Conservation (phyloP, 2,888 invertebrate species). For the Biston betularia region DNA sequence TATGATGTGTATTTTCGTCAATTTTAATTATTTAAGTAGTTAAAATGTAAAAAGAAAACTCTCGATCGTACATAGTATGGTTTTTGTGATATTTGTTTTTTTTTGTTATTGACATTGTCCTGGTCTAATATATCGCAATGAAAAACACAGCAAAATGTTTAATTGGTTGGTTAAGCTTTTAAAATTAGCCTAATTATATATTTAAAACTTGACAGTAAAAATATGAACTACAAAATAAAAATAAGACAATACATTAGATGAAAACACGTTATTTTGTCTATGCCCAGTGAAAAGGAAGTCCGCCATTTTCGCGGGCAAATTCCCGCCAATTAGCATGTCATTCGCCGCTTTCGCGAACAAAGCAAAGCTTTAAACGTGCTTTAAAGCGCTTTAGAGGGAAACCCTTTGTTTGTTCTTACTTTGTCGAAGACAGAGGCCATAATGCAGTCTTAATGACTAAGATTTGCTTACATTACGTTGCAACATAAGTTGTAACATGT, state of each 20-base stretch:
- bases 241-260: slow-evolving; percentile 48
- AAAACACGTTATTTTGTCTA: slow-evolving; percentile 56
- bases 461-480: not conserved
- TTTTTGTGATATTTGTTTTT: too few species aligned
- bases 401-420: slow-evolving; percentile 68
- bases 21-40: too few species aligned
- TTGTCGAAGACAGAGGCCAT: slow-evolving; percentile 63
- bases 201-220: not conserved
- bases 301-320: slow-evolving; percentile 54
- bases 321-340: slow-evolving; percentile 80
- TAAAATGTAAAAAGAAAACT: too few species aligned
- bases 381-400: slow-evolving; percentile 65
- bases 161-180: too few species aligned
- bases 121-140: too few species aligned
- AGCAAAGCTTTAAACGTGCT: slow-evolving; percentile 67
- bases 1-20: too few species aligned
- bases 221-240: not conserved
- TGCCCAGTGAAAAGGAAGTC: slow-evolving; percentile 52
- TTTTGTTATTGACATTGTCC: too few species aligned
- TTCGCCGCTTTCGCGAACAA: slow-evolving; percentile 65
- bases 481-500: not conserved
- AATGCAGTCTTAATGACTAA: slow-evolving; percentile 62
- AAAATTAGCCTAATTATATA: too few species aligned
- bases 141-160: too few species aligned
- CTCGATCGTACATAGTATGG: too few species aligned